phyloP scores from a whole-genome alignment of 1,140 invertebrate genomes.

The Drosophila sp. region DNA sequence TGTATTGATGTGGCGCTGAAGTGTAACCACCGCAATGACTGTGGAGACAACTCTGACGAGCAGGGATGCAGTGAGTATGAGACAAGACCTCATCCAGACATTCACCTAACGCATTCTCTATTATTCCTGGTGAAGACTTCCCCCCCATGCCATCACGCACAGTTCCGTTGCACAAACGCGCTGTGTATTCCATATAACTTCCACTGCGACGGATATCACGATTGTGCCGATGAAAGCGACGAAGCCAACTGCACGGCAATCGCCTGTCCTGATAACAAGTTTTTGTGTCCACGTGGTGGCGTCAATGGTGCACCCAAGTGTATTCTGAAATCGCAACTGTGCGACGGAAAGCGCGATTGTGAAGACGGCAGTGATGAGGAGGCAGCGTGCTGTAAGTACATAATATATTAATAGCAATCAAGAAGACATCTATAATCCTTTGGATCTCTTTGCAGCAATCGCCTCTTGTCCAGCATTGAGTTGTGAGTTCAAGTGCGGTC shows the following conservation, averaged over 20 bases:
- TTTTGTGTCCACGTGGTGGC: conserved; percentile 92
- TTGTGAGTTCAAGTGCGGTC: conserved; percentile 95
- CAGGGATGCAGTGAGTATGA: conserved; percentile 90
- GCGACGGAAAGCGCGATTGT: conserved; percentile 95
- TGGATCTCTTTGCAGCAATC: conserved; percentile 87
- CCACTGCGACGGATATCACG: conserved; percentile 92
- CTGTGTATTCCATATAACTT: conserved; percentile 95
- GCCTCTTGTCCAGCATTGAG: conserved; percentile 91
- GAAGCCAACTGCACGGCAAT: conserved; percentile 95
- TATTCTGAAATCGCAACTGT: conserved; percentile 94
- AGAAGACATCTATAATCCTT: conserved; percentile 13
- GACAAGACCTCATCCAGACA: neutral
- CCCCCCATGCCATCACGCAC: conserved; percentile 93
- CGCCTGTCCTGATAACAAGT: conserved; percentile 96
- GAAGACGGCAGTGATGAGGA: conserved; percentile 96
- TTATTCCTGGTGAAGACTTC: conserved; percentile 88
- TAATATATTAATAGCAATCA: conserved; percentile 9
- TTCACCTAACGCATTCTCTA: neutral
- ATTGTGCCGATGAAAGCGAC: conserved; percentile 94
- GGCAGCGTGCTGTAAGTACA: conserved; percentile 93
- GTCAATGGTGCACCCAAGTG: conserved; percentile 91
- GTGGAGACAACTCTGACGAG: conserved; percentile 95
- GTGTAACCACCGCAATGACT: conserved; percentile 96
- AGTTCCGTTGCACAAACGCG: conserved; percentile 97
- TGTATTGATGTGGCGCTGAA: conserved; percentile 93